These are phyloP conservation scores for Centrocercus urophasianus DNA, from an alignment of 2,113 vertebrate species.

Conservation along the genomic window DNA sequence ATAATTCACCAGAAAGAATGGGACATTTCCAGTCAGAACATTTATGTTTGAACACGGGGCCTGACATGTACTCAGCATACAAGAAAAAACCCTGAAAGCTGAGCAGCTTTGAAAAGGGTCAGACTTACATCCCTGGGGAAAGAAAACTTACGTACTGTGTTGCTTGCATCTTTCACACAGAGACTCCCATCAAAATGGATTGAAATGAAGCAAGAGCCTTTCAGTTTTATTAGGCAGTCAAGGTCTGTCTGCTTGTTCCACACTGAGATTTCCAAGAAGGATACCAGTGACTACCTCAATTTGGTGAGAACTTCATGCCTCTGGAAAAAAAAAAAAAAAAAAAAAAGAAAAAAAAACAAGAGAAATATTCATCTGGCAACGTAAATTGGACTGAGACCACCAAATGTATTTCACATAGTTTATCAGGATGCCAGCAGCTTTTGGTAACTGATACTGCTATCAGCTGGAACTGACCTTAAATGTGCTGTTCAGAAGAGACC, in stretches of 20 bases:
- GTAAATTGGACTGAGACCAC: not conserved
- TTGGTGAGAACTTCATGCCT: not conserved
- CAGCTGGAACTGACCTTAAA: not conserved
- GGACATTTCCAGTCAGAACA: not conserved
- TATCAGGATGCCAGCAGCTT: not conserved
- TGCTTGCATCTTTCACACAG: not conserved
- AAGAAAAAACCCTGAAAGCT: not conserved
- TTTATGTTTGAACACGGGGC: not conserved
- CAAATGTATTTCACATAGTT: not conserved
- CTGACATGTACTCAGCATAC: not conserved
- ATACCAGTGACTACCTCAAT: not conserved
- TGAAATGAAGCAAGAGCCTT: not conserved
- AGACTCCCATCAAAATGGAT: not conserved
- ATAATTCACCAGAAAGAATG: not conserved
- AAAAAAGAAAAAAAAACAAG: not conserved
- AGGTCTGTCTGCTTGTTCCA: not conserved
- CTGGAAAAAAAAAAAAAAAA: not conserved
- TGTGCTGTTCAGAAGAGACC: rapidly evolving
- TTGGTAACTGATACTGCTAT: not conserved
- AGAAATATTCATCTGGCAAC: not conserved
- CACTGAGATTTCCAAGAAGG: not conserved
- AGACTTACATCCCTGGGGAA: not conserved
- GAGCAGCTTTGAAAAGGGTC: not conserved
- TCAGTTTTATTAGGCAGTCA: not conserved
- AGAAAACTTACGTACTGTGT: not conserved